Evolutionary conservation across 2,888 invertebrate genomes (phyloP).

Genomic region (Pyrrhia umbra): DNA sequence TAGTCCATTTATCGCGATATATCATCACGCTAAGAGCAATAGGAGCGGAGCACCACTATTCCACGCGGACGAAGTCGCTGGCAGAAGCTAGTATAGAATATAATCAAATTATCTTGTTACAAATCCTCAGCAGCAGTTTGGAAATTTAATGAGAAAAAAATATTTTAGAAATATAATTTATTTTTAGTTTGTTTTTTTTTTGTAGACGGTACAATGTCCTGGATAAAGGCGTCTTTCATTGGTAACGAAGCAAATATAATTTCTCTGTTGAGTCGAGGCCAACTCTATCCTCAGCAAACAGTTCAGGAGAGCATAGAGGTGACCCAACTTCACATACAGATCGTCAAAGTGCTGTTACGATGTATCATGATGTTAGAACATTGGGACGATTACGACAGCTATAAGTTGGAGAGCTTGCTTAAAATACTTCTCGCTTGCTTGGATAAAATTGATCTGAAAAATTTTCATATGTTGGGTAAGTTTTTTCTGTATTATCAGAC

Average conservation of each 20-base stretch:
- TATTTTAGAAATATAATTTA: not conserved
- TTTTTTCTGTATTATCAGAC: conserved; percentile 13
- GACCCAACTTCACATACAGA: conserved; percentile 81
- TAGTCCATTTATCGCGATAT: too few relatives aligned
- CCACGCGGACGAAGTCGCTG: too few relatives aligned
- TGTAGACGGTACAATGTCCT: conserved; percentile 74
- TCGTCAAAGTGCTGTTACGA: conserved; percentile 79
- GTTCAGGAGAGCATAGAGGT: conserved; percentile 80
- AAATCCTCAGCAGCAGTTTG: not conserved
- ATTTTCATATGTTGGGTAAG: conserved; percentile 87
- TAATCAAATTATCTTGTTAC: not conserved
- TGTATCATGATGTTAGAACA: conserved; percentile 74
- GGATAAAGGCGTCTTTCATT: conserved; percentile 81
- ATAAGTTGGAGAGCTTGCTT: conserved; percentile 79
- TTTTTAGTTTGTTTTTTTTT: conserved; percentile 22
- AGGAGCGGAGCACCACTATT: too few relatives aligned
- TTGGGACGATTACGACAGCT: conserved; percentile 71
- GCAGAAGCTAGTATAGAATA: too few relatives aligned
- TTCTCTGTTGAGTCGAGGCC: conserved; percentile 77
- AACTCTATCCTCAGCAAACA: conserved; percentile 81
- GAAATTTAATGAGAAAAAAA: not conserved
- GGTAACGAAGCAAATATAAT: conserved; percentile 79
- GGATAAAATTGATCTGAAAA: conserved; percentile 81
- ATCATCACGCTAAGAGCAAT: too few relatives aligned
- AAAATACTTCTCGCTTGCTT: conserved; percentile 83